Percentiles rank a stretch among this genome's conserved stretches.
These are phyloP conservation scores for Megalops atlanticus DNA, from an alignment of 2,113 vertebrate genomes.

Conservation along the genomic window DNA sequence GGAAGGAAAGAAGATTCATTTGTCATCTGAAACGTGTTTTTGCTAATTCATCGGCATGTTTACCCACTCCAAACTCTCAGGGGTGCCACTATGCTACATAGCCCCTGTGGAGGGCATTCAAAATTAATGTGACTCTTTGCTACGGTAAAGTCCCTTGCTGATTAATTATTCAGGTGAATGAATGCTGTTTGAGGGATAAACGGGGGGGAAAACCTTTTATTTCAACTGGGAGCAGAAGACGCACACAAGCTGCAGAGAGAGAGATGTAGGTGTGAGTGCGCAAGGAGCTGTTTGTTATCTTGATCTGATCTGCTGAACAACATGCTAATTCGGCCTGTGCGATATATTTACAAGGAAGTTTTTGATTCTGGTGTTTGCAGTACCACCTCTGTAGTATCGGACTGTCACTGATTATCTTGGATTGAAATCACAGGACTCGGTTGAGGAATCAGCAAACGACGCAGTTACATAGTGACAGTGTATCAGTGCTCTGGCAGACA, in stretches of 20 bases:
- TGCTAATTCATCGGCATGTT: slow-evolving; percentile 9
- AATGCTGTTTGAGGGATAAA: slow-evolving; percentile 25
- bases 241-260: background rate
- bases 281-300: background rate
- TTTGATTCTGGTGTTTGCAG: slow-evolving; percentile 19
- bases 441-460: background rate
- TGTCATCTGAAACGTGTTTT: slow-evolving; percentile 24
- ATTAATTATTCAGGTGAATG: slow-evolving; percentile 44
- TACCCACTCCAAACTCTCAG: background rate
- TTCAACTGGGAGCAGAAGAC: background rate
- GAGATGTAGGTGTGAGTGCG: background rate
- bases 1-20: slow-evolving; percentile 14
- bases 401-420: background rate
- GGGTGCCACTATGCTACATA: slow-evolving; percentile 17
- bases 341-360: background rate
- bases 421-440: background rate
- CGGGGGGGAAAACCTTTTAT: background rate
- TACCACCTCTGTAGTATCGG: background rate
- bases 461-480: too few relatives aligned
- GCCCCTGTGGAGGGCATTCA: background rate
- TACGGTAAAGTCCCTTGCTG: slow-evolving; percentile 28
- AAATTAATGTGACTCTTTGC: background rate
- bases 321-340: slow-evolving; percentile 12
- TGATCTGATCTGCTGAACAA: slow-evolving; percentile 5
- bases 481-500: background rate